Percentiles rank a stretch among this genome's conserved stretches.
Conservation (phyloP, 2,888 invertebrate genomes). For the Nomada fucata region DNA sequence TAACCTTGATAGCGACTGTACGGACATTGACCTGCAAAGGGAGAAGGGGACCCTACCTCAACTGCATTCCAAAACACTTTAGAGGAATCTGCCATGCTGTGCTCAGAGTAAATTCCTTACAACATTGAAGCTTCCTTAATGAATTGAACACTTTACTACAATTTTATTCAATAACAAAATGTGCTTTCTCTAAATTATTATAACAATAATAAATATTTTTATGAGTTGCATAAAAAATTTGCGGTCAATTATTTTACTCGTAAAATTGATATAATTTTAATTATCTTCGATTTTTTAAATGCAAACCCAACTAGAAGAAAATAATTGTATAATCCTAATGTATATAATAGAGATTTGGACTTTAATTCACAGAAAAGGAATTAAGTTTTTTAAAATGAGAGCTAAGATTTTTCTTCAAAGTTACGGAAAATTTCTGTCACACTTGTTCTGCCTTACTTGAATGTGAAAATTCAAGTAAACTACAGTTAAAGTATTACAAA, state of each 20-base stretch:
- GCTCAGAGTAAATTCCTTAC: slow-evolving; percentile 55
- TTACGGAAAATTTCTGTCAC: no score
- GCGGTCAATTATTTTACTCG: background rate
- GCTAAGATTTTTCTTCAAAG: no score
- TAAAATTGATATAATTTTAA: no score
- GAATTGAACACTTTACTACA: background rate
- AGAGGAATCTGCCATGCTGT: slow-evolving; percentile 67
- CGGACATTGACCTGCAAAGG: slow-evolving; percentile 68
- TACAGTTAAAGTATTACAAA: background rate
- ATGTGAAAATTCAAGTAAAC: background rate
- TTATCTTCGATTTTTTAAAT: no score
- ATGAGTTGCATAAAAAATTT: background rate
- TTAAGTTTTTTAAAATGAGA: no score
- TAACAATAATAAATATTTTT: no score
- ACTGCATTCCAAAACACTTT: slow-evolving; percentile 72
- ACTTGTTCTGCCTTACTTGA: no score
- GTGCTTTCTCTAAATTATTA: background rate
- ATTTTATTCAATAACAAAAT: background rate
- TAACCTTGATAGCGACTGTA: slow-evolving; percentile 67
- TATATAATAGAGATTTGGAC: background rate
- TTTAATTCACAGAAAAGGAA: background rate
- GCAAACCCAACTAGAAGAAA: background rate
- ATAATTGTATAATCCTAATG: background rate
- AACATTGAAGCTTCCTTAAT: slow-evolving; percentile 40
- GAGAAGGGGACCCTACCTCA: slow-evolving; percentile 71